These are phyloP conservation scores for Oxyruncus cristatus DNA, from an alignment of 2,113 vertebrate species.

Conservation along the genomic window DNA sequence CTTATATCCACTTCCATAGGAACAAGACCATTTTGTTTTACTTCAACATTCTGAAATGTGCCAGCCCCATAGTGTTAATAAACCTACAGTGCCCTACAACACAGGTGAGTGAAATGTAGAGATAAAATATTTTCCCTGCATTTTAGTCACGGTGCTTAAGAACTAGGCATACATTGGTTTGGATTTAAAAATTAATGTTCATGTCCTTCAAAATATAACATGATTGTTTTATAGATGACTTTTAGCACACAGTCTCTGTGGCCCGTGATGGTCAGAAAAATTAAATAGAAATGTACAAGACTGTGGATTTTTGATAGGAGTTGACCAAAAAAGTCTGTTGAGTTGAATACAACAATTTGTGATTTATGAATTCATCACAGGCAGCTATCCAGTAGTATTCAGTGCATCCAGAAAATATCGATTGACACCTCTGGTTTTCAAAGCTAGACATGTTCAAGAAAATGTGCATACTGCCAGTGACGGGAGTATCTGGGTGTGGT, in stretches of 20 bases:
- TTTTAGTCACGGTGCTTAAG: neutral
- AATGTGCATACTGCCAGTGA: neutral
- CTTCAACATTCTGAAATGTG: conserved; percentile 93
- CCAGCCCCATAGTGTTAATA: conserved; percentile 85
- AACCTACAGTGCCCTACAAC: conserved; percentile 95
- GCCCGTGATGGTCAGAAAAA: neutral
- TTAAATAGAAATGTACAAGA: neutral
- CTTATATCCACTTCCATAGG: conserved; percentile 71
- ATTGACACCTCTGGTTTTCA: neutral
- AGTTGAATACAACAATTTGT: neutral
- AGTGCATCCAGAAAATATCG: neutral
- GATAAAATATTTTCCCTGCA: neutral
- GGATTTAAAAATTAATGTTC: neutral
- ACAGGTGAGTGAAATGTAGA: conserved; percentile 80
- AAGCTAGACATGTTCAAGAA: neutral
- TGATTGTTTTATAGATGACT: neutral
- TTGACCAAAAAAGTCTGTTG: neutral
- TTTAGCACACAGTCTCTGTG: neutral
- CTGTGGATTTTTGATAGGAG: neutral
- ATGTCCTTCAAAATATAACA: neutral
- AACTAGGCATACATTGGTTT: neutral
- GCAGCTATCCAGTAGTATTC: neutral
- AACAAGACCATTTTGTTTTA: conserved; percentile 96
- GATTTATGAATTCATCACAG: neutral
- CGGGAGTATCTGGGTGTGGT: neutral